A percentile compares a stretch with the other conserved stretches of the same genome.
Evolutionary conservation across 1,140 invertebrate genomes (phyloP).

Genomic region (Zaprionus kolodkinae): DNA sequence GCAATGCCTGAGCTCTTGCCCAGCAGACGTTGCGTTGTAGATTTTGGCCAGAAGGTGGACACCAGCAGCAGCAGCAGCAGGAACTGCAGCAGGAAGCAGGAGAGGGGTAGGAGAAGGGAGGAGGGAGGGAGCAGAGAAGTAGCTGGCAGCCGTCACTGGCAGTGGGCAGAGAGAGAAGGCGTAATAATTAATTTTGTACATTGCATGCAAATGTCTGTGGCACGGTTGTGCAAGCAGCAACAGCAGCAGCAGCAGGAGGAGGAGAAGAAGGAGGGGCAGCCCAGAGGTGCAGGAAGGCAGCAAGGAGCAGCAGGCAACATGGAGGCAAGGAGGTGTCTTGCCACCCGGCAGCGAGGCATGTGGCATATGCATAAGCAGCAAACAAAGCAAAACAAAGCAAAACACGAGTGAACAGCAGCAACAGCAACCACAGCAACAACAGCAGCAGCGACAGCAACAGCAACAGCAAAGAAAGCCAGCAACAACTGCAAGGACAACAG

Average conservation of each 20-base stretch:
- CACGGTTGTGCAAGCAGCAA: slow-evolving; percentile 23
- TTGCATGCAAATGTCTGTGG: slow-evolving; percentile 79
- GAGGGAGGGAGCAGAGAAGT: neutral
- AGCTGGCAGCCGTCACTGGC: neutral
- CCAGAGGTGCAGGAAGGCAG: neutral
- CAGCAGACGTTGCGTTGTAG: slow-evolving; percentile 59
- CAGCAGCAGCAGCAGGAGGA: neutral
- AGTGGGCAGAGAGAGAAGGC: slow-evolving; percentile 34
- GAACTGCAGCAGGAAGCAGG: neutral
- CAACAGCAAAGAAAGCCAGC: slow-evolving; percentile 9
- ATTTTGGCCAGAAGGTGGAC: slow-evolving; percentile 71
- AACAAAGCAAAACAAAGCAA: slow-evolving; percentile 60
- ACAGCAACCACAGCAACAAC: slow-evolving; percentile 14
- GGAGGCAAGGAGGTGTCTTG: neutral
- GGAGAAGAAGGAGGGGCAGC: neutral
- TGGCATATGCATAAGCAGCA: slow-evolving; percentile 74
- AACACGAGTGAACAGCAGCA: slow-evolving; percentile 34
- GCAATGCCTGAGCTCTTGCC: slow-evolving; percentile 63
- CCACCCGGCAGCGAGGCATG: slow-evolving; percentile 29
- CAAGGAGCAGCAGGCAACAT: no score
- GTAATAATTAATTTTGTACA: slow-evolving; percentile 81
- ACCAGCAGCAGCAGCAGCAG: slow-evolving; percentile 25
- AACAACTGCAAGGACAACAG: slow-evolving; percentile 14
- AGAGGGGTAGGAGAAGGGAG: neutral
- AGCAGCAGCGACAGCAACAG: slow-evolving; percentile 16